phyloP scores from a whole-genome alignment of 2,888 invertebrate species.

The Heterodera filipjevi region DNA sequence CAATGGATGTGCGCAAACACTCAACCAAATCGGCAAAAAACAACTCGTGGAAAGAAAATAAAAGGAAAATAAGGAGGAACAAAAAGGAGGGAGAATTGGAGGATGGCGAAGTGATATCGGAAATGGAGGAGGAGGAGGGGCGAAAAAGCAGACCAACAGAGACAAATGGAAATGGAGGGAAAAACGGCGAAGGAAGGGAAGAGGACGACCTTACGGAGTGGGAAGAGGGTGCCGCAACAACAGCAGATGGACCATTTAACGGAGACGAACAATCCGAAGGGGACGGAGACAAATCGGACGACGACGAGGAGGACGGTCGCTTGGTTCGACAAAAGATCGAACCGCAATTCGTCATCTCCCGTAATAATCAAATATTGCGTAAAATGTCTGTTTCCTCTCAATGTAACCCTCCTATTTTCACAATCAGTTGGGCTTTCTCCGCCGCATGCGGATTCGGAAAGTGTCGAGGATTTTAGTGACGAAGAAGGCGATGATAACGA shows the following conservation, averaged over 20 bases:
- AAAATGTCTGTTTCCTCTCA: neutral
- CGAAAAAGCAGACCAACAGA: too few relatives aligned
- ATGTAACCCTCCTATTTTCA: neutral
- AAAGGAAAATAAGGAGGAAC: neutral
- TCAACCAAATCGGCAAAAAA: neutral
- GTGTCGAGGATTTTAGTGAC: neutral
- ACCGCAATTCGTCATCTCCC: constrained; percentile 9
- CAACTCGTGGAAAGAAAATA: constrained; percentile 2
- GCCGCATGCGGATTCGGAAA: neutral
- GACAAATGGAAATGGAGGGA: neutral
- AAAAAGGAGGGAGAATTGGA: too few relatives aligned
- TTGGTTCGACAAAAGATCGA: neutral
- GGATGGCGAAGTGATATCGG: too few relatives aligned
- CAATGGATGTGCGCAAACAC: neutral
- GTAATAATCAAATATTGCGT: neutral
- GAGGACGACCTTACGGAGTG: constrained; percentile 30
- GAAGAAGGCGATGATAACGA: neutral
- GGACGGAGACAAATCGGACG: neutral
- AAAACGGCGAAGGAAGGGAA: neutral
- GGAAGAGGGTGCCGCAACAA: constrained; percentile 19
- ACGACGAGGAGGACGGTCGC: neutral
- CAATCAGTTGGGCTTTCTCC: neutral
- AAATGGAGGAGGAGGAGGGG: neutral
- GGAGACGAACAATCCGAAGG: neutral
- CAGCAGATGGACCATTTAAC: neutral